These are phyloP conservation scores for Argynnis bischoffii DNA, from an alignment of 2,888 invertebrate species.

Conservation along the genomic window DNA sequence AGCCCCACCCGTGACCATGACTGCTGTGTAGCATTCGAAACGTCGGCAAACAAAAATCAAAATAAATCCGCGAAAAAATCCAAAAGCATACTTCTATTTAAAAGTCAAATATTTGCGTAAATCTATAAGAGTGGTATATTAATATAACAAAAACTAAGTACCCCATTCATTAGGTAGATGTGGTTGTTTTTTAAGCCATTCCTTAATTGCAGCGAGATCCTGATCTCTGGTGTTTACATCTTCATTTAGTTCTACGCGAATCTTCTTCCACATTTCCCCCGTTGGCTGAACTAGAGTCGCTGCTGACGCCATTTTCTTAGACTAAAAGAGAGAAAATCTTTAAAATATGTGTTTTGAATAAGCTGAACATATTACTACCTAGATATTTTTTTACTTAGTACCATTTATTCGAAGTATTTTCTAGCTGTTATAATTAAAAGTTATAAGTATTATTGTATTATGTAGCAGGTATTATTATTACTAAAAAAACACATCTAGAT, in stretches of 20 bases:
- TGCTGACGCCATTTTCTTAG: conserved; percentile 58
- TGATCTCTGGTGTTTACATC: conserved; percentile 75
- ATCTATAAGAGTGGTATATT: neutral
- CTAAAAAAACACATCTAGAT: too few species aligned
- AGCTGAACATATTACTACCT: too few species aligned
- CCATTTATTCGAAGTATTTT: too few species aligned
- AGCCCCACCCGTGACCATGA: too few species aligned
- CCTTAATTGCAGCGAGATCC: conserved; percentile 78
- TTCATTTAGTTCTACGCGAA: conserved; percentile 85
- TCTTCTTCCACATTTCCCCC: conserved; percentile 83
- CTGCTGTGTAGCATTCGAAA: too few species aligned
- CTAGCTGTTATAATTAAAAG: too few species aligned
- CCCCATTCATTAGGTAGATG: conserved; percentile 76
- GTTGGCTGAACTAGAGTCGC: conserved; percentile 84
- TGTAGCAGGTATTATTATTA: too few species aligned
- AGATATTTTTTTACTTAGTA: too few species aligned
- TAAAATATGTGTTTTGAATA: neutral
- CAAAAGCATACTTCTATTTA: neutral
- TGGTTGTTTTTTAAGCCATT: conserved; percentile 82
- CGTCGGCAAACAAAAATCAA: too few species aligned
- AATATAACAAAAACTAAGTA: conserved; percentile 34
- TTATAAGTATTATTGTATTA: too few species aligned
- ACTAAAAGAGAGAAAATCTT: conserved; percentile 1
- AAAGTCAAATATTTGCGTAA: neutral
- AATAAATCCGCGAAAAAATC: too few species aligned